Conservation (phyloP, 1,140 invertebrate genomes). For the Pogonomyrmex barbatus region DNA sequence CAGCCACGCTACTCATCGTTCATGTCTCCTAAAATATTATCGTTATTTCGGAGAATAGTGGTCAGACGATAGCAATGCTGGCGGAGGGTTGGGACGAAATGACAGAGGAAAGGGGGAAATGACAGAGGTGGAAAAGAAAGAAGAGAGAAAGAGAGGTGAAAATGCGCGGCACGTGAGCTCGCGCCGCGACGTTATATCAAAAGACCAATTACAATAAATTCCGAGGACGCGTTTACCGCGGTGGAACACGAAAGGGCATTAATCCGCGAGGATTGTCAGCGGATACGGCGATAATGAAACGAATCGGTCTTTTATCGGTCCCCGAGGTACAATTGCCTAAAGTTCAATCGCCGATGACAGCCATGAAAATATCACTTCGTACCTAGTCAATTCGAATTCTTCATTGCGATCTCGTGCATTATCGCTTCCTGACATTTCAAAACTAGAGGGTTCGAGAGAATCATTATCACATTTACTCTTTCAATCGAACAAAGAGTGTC, state of each 20-base stretch:
- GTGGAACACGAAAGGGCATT: slow-evolving; percentile 77
- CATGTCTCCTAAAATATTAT: slow-evolving; percentile 66
- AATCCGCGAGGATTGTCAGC: slow-evolving; percentile 75
- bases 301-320: slow-evolving; percentile 75
- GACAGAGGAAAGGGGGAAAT: slow-evolving; percentile 41
- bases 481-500: slow-evolving; percentile 5
- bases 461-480: neutral
- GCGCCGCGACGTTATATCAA: slow-evolving; percentile 73
- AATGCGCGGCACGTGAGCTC: slow-evolving; percentile 68
- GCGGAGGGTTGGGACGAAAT: slow-evolving; percentile 33
- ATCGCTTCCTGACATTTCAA: slow-evolving; percentile 64
- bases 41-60: slow-evolving; percentile 70
- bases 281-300: slow-evolving; percentile 77
- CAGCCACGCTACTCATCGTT: slow-evolving; percentile 34
- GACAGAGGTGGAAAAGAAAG: slow-evolving; percentile 34
- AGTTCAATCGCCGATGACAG: slow-evolving; percentile 78
- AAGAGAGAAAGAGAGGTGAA: slow-evolving; percentile 43
- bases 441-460: neutral
- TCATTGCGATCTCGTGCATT: slow-evolving; percentile 29
- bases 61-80: slow-evolving; percentile 33
- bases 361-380: slow-evolving; percentile 75
- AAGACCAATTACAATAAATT: slow-evolving; percentile 81
- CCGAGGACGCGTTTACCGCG: slow-evolving; percentile 74
- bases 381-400: neutral
- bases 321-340: slow-evolving; percentile 70